These are phyloP conservation scores for Phyllostomus hastatus DNA, from an alignment of 2,113 vertebrate species.

Conservation along the genomic window DNA sequence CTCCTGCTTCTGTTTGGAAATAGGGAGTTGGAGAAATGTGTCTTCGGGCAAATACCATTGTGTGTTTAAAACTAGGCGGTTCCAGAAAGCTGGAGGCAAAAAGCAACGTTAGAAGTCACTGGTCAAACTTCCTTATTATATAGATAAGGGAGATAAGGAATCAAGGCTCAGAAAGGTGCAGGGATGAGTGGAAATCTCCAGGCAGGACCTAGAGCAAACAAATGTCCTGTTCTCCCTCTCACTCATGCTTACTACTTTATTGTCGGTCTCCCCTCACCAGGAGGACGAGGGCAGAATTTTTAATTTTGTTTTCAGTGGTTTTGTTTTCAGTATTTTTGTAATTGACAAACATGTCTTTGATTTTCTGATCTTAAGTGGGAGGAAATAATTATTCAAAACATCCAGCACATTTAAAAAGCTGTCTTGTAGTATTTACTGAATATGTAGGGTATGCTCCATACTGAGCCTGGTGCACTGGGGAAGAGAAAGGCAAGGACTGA, in stretches of 20 bases:
- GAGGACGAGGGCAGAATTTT: not conserved
- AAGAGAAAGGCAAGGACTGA: not conserved
- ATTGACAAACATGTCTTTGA: not conserved
- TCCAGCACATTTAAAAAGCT: not conserved
- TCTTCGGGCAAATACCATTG: not conserved
- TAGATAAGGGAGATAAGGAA: not conserved
- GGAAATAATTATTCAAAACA: not conserved
- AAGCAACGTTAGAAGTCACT: not conserved
- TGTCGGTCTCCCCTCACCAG: not conserved
- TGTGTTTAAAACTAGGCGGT: not conserved
- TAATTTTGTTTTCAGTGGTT: not conserved
- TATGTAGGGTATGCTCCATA: not conserved
- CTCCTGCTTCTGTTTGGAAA: not conserved
- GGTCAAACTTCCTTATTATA: not conserved
- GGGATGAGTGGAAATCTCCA: not conserved
- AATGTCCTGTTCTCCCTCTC: not conserved
- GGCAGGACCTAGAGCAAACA: not conserved
- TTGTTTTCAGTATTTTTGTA: not conserved
- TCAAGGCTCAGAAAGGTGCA: not conserved
- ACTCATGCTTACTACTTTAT: not conserved
- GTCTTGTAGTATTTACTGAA: not conserved
- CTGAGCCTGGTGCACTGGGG: not conserved
- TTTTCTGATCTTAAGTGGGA: not conserved
- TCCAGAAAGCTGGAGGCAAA: not conserved
- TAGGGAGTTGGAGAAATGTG: not conserved